These are phyloP conservation scores for Jacana jacana DNA, from an alignment of 2,113 vertebrate species.

Conservation along the genomic window DNA sequence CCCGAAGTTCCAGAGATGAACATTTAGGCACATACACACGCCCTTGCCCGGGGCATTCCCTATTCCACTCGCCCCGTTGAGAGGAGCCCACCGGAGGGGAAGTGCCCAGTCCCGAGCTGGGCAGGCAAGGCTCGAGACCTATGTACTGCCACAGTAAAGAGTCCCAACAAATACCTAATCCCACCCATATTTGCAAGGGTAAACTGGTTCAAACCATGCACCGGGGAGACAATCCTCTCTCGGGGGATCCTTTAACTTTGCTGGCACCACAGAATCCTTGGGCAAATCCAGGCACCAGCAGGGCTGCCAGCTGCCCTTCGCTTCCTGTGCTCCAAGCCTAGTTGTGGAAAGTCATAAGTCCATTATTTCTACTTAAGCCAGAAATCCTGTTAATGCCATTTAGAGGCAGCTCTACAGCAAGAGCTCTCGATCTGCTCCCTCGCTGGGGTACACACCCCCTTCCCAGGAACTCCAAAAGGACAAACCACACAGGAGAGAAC, in stretches of 20 bases:
- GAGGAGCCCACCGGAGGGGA: not conserved
- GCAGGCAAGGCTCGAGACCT: not conserved
- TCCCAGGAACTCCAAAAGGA: not conserved
- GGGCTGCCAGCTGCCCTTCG: not conserved
- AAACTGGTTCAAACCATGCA: slow-evolving; percentile 18
- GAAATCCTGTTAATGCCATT: slow-evolving; percentile 46
- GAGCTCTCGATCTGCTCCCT: not conserved
- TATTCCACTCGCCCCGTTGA: not conserved
- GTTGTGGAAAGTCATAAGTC: slow-evolving; percentile 19
- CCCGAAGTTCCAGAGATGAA: not conserved
- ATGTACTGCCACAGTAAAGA: slow-evolving; percentile 8
- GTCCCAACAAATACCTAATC: slow-evolving; percentile 6
- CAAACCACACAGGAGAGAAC: not conserved
- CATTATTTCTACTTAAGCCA: slow-evolving; percentile 48
- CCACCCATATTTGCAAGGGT: not conserved
- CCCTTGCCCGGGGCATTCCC: slow-evolving; percentile 43
- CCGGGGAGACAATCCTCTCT: not conserved
- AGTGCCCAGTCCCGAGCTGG: not conserved
- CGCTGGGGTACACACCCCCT: not conserved
- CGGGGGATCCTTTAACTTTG: not conserved
- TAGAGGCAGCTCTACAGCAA: slow-evolving; percentile 26
- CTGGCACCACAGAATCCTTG: not conserved
- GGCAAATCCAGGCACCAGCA: not conserved
- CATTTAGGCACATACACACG: not conserved
- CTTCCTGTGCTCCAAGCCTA: not conserved